Evolutionary conservation across 2,797 vertebrate species (phyloP).

Genomic region (Atherinosoma microstoma): DNA sequence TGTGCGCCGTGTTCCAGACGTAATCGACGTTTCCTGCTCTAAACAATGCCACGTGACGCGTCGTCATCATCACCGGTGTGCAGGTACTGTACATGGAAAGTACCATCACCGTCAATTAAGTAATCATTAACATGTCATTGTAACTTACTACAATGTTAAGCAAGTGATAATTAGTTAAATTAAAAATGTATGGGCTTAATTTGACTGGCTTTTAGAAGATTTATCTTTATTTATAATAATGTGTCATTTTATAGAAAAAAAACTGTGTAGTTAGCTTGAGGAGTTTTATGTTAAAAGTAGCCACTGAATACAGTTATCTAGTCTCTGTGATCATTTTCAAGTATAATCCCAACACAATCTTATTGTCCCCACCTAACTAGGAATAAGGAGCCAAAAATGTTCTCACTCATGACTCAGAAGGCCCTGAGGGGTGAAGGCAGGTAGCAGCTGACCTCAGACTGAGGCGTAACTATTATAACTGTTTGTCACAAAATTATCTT

Average conservation of each 20-base stretch:
- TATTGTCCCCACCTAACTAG: neutral
- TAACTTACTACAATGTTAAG: neutral
- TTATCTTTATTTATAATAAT: neutral
- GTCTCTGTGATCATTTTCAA: neutral
- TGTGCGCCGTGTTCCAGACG: constrained; percentile 34
- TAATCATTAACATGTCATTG: neutral
- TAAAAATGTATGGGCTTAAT: neutral
- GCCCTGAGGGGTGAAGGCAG: constrained; percentile 25
- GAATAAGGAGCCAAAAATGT: constrained; percentile 14
- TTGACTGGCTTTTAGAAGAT: neutral
- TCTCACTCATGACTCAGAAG: constrained; percentile 42
- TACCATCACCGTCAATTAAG: neutral
- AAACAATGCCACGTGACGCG: constrained; percentile 82
- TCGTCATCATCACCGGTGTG: constrained; percentile 51
- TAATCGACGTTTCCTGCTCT: constrained; percentile 77
- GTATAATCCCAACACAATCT: neutral
- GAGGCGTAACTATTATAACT: neutral
- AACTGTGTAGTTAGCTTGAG: neutral
- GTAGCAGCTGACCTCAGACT: constrained; percentile 46
- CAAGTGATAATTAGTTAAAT: neutral
- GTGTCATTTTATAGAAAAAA: neutral
- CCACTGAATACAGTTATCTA: neutral
- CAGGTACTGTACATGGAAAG: constrained; percentile 31
- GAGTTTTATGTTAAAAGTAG: neutral
- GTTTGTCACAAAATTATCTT: neutral